Conservation (phyloP, 2,888 invertebrate genomes). For the Capitulum mitella region DNA sequence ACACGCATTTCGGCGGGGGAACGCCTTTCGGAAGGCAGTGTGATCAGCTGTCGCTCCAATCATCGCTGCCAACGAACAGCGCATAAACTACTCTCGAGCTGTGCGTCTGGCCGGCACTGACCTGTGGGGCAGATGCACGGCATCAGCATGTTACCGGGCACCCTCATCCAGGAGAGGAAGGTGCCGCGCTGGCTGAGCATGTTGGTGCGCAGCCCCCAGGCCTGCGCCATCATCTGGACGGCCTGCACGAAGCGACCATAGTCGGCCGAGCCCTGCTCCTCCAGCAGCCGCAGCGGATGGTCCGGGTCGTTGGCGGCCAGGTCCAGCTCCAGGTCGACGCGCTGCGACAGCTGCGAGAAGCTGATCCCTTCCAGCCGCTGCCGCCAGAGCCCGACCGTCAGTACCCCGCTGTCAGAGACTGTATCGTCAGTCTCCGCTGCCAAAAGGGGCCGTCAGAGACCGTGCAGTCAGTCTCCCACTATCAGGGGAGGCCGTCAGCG, state of each 20-base stretch:
- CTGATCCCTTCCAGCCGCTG: background rate
- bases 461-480: too few relatives aligned
- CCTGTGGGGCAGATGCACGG: background rate
- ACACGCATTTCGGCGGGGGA: too few relatives aligned
- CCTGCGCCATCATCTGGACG: background rate
- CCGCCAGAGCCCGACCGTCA: background rate
- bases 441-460: too few relatives aligned
- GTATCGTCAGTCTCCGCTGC: too few relatives aligned
- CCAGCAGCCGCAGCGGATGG: conserved; percentile 4
- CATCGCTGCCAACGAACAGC: too few relatives aligned
- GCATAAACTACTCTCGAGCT: too few relatives aligned
- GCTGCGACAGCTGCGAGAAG: background rate
- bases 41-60: too few relatives aligned
- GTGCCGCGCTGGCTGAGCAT: background rate
- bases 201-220: background rate
- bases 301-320: background rate
- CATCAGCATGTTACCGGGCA: background rate
- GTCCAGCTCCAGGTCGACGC: background rate
- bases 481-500: too few relatives aligned
- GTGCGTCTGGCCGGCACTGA: too few relatives aligned
- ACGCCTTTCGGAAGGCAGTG: too few relatives aligned
- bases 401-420: too few relatives aligned
- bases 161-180: conserved; percentile 6
- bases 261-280: background rate
- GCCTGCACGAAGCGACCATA: background rate